Percentiles rank a stretch among this genome's conserved stretches.
Conservation (phyloP, 2,888 invertebrate species). For the Hyposoter dolosus region DNA sequence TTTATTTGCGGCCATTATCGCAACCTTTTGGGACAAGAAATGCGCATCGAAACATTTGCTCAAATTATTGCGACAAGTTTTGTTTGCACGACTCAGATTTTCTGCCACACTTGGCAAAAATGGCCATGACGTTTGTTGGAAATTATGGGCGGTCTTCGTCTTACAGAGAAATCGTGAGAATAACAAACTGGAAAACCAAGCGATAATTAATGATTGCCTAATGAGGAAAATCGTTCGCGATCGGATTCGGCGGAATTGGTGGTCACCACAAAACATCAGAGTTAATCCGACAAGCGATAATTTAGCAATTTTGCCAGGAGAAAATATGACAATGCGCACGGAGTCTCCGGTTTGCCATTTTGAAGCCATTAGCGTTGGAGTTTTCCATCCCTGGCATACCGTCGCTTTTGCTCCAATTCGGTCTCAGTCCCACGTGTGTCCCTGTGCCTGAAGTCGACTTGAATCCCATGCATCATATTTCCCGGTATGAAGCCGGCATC, state of each 20-base stretch:
- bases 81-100: neutral
- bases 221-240: slow-evolving; percentile 9
- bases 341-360: slow-evolving; percentile 72
- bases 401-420: neutral
- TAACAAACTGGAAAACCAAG: neutral
- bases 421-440: slow-evolving; percentile 22
- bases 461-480: slow-evolving; percentile 79
- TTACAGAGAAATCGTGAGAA: neutral
- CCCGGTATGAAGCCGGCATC: slow-evolving; percentile 76
- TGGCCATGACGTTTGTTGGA: neutral
- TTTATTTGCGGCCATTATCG: neutral
- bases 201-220: slow-evolving; percentile 2
- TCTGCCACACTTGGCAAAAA: neutral
- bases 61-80: neutral
- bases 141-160: neutral
- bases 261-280: slow-evolving; percentile 18
- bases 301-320: slow-evolving; percentile 7
- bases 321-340: slow-evolving; percentile 44
- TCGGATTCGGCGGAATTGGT: neutral
- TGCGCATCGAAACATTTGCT: neutral
- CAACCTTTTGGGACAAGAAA: neutral
- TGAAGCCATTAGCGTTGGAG: slow-evolving; percentile 78
- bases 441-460: slow-evolving; percentile 79
- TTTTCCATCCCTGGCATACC: slow-evolving; percentile 32
- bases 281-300: slow-evolving; percentile 46